Evolutionary conservation across 37 sponge, comb jelly and placozoan species (phyloP), one percentile per base, ranked within the genome.

Genomic region (Aplysina aerophoba): DNA sequence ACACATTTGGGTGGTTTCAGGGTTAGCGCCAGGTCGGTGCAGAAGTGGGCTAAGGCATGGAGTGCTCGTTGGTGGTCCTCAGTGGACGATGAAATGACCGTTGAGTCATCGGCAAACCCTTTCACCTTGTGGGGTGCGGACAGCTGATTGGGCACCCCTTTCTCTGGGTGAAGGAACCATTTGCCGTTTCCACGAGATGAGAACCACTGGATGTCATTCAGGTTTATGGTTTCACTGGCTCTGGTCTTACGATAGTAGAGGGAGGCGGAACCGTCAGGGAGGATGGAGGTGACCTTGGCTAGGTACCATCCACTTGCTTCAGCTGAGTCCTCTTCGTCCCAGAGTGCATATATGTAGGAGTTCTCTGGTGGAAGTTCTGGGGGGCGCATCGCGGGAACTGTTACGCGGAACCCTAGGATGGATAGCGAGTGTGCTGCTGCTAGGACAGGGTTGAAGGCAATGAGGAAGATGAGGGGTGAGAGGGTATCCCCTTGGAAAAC

Each of bases 401-500:
- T 73, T 13, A 73, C 12, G 14, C 8, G 11, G 74, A 73, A 73
- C 17, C 74, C 74, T 38, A 5, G 22, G 39, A 20, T 13, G 14
- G 31, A 21, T 11, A 11, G 37, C 14, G 31, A 38, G 40, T 73
- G 40, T 5, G 37, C 30, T 5, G 37, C 21, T 30, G 6, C 20
- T 20, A 73, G 37, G 22, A 73, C 30, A 8, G 74, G 74, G 39
- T 30, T 73, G 40, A 73, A 73, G 22, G 30, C 39, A 30, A 73
- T 12, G 74, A 37, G 74, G 39, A 73, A 73, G 39, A 73, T 73
- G 14, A 73, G 31, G 12, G 39, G 74, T 33, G 74, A 73, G 12
- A 73, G 13, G 39, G 74, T 73, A 73, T 73, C 74, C 12, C 74
- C 41, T 31, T 38, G 74, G 74, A 73, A 73, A 11, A 73, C 30